phyloP scores from a whole-genome alignment of 2,888 invertebrate species.

The Drosophila cognata region DNA sequence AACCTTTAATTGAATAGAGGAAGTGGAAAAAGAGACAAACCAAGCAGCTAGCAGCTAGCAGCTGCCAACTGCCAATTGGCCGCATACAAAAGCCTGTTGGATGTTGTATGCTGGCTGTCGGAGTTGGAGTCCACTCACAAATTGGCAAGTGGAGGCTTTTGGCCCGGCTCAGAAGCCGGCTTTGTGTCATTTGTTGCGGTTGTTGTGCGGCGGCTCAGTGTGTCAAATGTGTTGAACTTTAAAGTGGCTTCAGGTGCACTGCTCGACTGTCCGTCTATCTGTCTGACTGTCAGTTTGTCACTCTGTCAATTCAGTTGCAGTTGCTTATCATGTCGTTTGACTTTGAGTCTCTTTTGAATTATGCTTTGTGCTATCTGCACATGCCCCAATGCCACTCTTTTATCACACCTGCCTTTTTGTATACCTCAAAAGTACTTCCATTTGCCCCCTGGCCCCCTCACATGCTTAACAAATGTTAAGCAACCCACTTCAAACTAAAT shows the following conservation, averaged over 20 bases:
- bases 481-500: conserved; percentile 34
- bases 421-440: conserved; percentile 39
- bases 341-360: conserved; percentile 73
- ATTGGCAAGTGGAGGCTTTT: conserved; percentile 43
- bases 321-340: conserved; percentile 76
- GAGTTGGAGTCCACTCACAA: conserved; percentile 44
- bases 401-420: conserved; percentile 72
- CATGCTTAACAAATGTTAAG: background rate
- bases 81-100: conserved; percentile 24
- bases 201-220: conserved; percentile 44
- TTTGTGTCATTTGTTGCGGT: conserved; percentile 65
- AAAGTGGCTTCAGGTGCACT: conserved; percentile 65
- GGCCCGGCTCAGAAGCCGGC: conserved; percentile 61
- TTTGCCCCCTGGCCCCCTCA: background rate
- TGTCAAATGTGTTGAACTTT: conserved; percentile 77
- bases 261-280: conserved; percentile 39
- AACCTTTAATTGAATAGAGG: conserved; percentile 68
- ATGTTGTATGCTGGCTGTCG: conserved; percentile 1
- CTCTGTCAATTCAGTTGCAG: conserved; percentile 42
- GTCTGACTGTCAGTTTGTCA: conserved; percentile 37
- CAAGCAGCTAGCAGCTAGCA: conserved; percentile 19
- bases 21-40: conserved; percentile 15
- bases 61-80: conserved; percentile 38
- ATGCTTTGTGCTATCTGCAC: conserved; percentile 66
- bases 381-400: conserved; percentile 52